Percentiles rank a stretch among this genome's conserved stretches.
Conservation (phyloP, 2,888 invertebrate species). For the Ectobius pallidus region DNA sequence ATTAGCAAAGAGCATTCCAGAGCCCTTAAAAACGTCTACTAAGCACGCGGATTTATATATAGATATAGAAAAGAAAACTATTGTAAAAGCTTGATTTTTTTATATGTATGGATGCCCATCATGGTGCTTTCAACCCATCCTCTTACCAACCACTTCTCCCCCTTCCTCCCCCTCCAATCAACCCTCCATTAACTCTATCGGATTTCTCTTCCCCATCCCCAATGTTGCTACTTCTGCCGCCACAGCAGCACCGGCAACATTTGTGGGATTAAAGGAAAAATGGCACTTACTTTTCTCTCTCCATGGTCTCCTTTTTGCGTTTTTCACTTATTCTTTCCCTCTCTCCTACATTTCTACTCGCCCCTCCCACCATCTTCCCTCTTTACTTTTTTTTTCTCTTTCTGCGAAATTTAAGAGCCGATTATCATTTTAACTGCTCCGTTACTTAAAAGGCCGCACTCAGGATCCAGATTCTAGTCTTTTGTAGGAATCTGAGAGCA, state of each 20-base stretch:
- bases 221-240: slow-evolving; percentile 3
- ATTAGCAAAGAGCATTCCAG: neutral
- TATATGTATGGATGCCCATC: slow-evolving; percentile 15
- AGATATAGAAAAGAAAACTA: neutral
- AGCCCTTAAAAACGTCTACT: neutral
- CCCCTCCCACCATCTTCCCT: neutral
- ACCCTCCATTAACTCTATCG: slow-evolving; percentile 37
- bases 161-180: slow-evolving; percentile 29
- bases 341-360: neutral
- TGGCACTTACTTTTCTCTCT: slow-evolving; percentile 25
- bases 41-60: neutral
- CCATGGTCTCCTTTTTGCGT: slow-evolving; percentile 22
- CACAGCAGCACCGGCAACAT: slow-evolving; percentile 24
- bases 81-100: slow-evolving; percentile 11
- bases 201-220: slow-evolving; percentile 26
- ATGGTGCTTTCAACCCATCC: slow-evolving; percentile 13
- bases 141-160: slow-evolving; percentile 20
- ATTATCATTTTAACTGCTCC: slow-evolving; percentile 55
- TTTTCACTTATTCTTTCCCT: neutral
- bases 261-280: slow-evolving; percentile 26
- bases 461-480: slow-evolving; percentile 43
- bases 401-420: slow-evolving; percentile 45
- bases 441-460: slow-evolving; percentile 52
- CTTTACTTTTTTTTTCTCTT: neutral
- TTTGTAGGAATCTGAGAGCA: slow-evolving; percentile 51